Percentiles rank a stretch among this genome's conserved stretches.
Conservation (phyloP, 2,797 vertebrate genomes). For the Lepus townsendii region DNA sequence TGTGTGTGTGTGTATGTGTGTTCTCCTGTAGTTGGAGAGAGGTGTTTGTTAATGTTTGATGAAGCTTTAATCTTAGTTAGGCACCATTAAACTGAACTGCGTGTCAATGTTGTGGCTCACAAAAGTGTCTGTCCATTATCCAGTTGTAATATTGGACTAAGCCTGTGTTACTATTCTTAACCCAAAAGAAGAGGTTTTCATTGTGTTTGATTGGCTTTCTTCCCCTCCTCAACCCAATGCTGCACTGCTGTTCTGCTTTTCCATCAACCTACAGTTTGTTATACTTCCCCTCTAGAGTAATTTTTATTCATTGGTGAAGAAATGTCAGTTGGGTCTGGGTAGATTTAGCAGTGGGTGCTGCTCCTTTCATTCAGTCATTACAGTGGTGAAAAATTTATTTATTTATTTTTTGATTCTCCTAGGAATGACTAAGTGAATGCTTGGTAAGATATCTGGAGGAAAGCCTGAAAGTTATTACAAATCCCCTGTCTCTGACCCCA, state of each 20-base stretch:
- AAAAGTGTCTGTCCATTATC: neutral
- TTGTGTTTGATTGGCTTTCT: neutral
- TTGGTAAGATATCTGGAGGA: neutral
- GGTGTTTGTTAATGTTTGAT: neutral
- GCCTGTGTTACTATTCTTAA: neutral
- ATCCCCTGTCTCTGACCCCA: fast-evolving
- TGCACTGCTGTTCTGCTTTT: neutral
- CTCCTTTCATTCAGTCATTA: neutral
- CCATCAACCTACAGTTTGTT: neutral
- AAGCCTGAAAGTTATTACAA: neutral
- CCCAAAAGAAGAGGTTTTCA: neutral
- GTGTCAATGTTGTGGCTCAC: neutral
- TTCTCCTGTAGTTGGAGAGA: too few species aligned
- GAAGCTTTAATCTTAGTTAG: neutral
- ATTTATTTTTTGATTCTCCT: neutral
- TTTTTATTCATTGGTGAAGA: neutral
- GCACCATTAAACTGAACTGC: neutral
- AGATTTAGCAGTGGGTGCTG: neutral
- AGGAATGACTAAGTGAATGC: neutral
- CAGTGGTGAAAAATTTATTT: neutral
- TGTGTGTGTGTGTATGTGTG: neutral
- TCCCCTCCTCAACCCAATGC: fast-evolving
- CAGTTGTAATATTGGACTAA: too few species aligned
- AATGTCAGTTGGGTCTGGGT: fast-evolving
- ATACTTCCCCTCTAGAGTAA: neutral